phyloP scores from a whole-genome alignment of 2,797 vertebrate genomes.

The Brotula barbata region DNA sequence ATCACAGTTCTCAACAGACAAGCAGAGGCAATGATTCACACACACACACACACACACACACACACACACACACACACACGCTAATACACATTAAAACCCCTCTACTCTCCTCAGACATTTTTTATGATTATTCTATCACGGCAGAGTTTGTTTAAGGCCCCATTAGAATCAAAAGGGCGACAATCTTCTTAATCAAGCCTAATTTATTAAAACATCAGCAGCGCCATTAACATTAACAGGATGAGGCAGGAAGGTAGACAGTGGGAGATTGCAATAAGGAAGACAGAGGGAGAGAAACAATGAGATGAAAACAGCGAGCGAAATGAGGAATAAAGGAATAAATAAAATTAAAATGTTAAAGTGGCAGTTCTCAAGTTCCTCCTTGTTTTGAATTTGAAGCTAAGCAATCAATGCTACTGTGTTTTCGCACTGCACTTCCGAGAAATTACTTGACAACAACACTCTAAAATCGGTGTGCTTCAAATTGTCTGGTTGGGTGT shows the following conservation, averaged over 20 bases:
- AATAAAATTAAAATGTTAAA: not conserved
- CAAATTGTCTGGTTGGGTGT: not conserved
- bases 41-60: not conserved
- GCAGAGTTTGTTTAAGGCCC: constrained; percentile 90
- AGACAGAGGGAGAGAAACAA: constrained; percentile 17
- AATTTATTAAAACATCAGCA: constrained; percentile 78
- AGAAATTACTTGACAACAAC: constrained; percentile 1
- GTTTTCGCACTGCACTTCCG: constrained; percentile 6
- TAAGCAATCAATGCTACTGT: not conserved
- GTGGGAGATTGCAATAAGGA: constrained; percentile 22
- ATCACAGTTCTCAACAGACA: constrained; percentile 26
- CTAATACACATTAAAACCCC: constrained; percentile 9
- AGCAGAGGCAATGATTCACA: not conserved
- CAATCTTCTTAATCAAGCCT: constrained; percentile 94
- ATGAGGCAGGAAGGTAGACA: constrained; percentile 47
- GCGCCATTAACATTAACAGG: constrained; percentile 66
- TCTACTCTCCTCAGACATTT: constrained; percentile 79
- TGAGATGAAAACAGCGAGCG: constrained; percentile 17
- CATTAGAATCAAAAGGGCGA: constrained; percentile 85
- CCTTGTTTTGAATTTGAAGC: not conserved
- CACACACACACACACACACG: constrained; percentile 16
- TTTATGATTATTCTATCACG: constrained; percentile 89
- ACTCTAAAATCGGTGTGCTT: not conserved
- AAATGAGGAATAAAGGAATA: not conserved
- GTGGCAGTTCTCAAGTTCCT: not conserved